Evolutionary conservation across 2,888 invertebrate species (phyloP), one percentile per base, ranked within the genome.

Genomic region (Podabrus alpinus): DNA sequence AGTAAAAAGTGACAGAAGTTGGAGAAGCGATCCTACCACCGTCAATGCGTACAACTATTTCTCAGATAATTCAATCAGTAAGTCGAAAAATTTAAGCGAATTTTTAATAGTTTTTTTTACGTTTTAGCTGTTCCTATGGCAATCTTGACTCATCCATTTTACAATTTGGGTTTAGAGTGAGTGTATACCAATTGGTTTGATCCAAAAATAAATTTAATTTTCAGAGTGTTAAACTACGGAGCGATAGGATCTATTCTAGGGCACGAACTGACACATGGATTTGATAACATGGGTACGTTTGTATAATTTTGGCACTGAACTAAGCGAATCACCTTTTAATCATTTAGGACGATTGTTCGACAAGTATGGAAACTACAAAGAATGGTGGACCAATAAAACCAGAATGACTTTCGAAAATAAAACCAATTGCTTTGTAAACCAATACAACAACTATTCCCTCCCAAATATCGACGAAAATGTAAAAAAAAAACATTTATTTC

Each of bases 381-480:
- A 95, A 76, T 97, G 97, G 97, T 97, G 97, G 97, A 92, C 92
- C 1, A 93, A 94, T 80, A 88, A 89, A 62, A 96, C 96, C 0
- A 92, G 95, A 66, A 87, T 89, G 13, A 92, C 92, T 15, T 98
- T 95, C 85, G 90, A 93, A 69, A 91, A 94, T 79, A 92, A 92
- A 83, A 93, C 95, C 0, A 88, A 93, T 78, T 97, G 97, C 85
- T 97, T 97, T 84, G 89, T 97, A 15, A 90, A 95, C 62, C 97
- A 97, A 85, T 97, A 97, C 84, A 91, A 91, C 68, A 87, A 87
- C 15, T 94, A 91, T 82, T 92, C 92, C 79, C 82, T 94, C 19
- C 87, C 91, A 0, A 92, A 93, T 83, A 88, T 93, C 1, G 88
- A 89, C 25, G 89, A 90, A 83, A 89, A 92, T 83, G 93, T 93